These are phyloP conservation scores for Eustalomyia histrio DNA, from an alignment of 2,888 invertebrate genomes.

Conservation along the genomic window DNA sequence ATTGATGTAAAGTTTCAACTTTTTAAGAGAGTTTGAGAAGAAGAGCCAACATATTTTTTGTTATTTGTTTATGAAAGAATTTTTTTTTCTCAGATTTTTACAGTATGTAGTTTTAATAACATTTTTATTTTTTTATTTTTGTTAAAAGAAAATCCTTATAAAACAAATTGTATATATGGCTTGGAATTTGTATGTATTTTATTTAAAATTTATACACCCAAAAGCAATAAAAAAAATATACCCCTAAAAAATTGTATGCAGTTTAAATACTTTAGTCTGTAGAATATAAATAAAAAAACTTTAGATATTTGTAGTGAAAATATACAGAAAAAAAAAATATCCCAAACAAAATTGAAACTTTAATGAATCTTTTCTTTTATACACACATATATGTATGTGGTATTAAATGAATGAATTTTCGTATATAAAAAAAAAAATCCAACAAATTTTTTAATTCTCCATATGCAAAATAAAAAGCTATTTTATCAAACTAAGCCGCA, in stretches of 20 bases:
- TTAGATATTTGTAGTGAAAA: not conserved
- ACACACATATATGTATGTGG: not conserved
- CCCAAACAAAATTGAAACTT: not conserved
- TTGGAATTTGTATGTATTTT: conserved; percentile 5
- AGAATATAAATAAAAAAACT: conserved; percentile 1
- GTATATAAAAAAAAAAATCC: conserved; percentile 17
- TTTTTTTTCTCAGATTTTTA: conserved; percentile 40
- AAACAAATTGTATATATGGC: conserved; percentile 43
- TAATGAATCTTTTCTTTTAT: conserved; percentile 2
- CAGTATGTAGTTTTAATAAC: conserved; percentile 39
- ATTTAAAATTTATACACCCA: conserved; percentile 13
- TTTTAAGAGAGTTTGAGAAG: conserved; percentile 13
- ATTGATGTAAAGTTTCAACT: conserved; percentile 38
- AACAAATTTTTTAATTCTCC: conserved; percentile 20
- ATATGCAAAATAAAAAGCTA: conserved; percentile 15
- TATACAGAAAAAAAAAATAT: not conserved
- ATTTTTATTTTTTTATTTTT: conserved; percentile 42
- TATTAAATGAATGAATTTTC: conserved; percentile 16
- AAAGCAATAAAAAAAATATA: conserved; percentile 31
- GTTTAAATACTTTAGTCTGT: conserved; percentile 43
- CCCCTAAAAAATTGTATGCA: not conserved
- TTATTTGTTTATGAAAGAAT: conserved; percentile 54
- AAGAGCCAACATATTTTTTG: conserved; percentile 1
- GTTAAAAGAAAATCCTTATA: conserved; percentile 36
- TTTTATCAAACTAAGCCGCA: conserved; percentile 53